Base-by-base conservation (phyloP, 2,888 invertebrate genomes). In the Polietes domitor region DNA sequence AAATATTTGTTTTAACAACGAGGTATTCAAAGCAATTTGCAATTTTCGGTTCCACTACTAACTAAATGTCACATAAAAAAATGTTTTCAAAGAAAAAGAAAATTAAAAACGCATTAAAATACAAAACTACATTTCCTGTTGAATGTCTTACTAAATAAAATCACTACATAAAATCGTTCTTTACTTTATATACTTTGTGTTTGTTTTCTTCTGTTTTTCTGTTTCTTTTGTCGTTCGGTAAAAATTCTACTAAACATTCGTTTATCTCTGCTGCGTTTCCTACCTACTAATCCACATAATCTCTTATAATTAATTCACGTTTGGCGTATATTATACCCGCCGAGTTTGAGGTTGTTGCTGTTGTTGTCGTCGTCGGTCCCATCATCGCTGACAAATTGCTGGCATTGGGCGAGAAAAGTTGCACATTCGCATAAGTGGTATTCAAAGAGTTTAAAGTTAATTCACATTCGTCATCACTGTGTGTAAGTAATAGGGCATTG, bases 251-350 rank as follows among this genome's bases (percentile, higher is more conserved):
- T 28, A 41, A 24, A 12, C 41, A 24, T 47, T 4, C 17, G 17
- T 7, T 43, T 21, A 55, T 19, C 21, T 53, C 1, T 53, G 32
- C 28, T 17, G 28, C 41, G 19, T 17, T 19, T 37, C 26, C 32
- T 21, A 28, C 28, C 32, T 15, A 12, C 76, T 88, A 90, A 87
- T 90, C 90, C 81, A 90, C 90, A 80, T 89, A 90, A 84, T 90
- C 90, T 77, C 88, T 86, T 78, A 90, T 90, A 81, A 90, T 89
- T 80, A 90, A 85, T 83, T 90, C 89, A 41, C 90, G 89, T 86
- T 90, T 90, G 80, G 89, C 80, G 77, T 81, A 87, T 32, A 74
- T 72, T 63, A 73, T 85, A 68, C 70, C 76, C 53, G 78, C 58
- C 21, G 37, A 77, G 82, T 75, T 21, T 43, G 87, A 89, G 26